Evolutionary conservation across 2,888 invertebrate genomes (phyloP).

Genomic region (Xestoiulus laeticollis): DNA sequence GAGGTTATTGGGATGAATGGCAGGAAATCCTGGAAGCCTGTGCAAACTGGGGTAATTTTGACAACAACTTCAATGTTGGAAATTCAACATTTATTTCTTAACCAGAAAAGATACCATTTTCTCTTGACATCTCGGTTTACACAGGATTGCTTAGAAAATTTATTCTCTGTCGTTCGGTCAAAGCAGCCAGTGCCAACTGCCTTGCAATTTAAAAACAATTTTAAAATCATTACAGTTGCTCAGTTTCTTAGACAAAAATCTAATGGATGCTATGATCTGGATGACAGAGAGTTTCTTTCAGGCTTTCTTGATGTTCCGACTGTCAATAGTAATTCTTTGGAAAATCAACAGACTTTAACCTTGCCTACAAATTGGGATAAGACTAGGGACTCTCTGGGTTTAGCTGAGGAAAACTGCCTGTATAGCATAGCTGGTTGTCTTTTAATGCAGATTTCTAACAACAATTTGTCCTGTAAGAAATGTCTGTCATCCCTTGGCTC

Average conservation of each 20-base stretch:
- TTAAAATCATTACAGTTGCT: slow-evolving; percentile 5
- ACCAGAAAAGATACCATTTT: no score
- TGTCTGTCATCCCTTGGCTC: neutral
- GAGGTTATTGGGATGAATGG: slow-evolving; percentile 20
- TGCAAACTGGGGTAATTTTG: neutral
- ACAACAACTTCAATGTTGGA: neutral
- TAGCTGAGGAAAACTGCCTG: slow-evolving; percentile 19
- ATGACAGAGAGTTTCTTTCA: neutral
- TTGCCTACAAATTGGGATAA: slow-evolving; percentile 6
- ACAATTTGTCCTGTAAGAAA: neutral
- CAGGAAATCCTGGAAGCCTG: neutral
- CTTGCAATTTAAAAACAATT: neutral
- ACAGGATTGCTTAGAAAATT: neutral
- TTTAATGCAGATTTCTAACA: neutral
- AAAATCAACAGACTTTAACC: slow-evolving; percentile 10
- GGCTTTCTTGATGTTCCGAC: slow-evolving; percentile 25
- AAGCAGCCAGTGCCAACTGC: neutral
- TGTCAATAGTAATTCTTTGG: slow-evolving; percentile 18
- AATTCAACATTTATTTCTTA: neutral
- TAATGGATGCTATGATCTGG: neutral
- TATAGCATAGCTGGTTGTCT: slow-evolving; percentile 26
- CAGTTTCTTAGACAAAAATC: neutral
- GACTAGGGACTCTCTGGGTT: slow-evolving; percentile 5
- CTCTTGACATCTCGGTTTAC: neutral
- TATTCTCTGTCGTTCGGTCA: neutral